Evolutionary conservation across 2,797 vertebrate genomes (phyloP), one percentile per base, ranked within the genome.

Genomic region (Sparidentex hasta): DNA sequence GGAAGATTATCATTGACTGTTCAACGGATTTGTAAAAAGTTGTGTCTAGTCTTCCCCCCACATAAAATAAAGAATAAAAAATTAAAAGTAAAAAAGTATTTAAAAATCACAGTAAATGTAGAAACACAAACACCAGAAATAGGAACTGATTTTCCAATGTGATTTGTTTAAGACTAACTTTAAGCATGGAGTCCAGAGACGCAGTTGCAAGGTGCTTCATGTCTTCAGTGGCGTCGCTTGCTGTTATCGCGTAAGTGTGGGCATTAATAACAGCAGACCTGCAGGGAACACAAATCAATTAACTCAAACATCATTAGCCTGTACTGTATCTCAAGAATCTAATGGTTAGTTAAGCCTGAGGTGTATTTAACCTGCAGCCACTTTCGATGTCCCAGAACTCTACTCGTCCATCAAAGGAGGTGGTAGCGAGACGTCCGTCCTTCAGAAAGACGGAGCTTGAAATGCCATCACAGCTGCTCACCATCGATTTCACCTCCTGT

Each of bases 401-500:
- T 50, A 98, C 87, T 20, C 85, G 92, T 20, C 97, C 97, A 0
- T 96, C 90, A 21, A 94, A 97, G 8, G 96, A 96, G 27, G 96
- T 95, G 1, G 96, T 92, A 14, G 92, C 95, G 2, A 98, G 87
- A 46, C 75, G 58, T 1, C 51, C 80, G 16, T 96, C 93, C 1
- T 88, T 93, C 43, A 97, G 86, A 61, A 97, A 97, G 1, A 88
- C 58, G 13, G 96, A 96, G 51, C 94, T 93, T 0, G 97, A 96
- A 74, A 98, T 87, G 38, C 97, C 97, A 1, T 97, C 96, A 47
- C 95, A 95, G 86, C 90, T 93, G 81, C 95, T 97, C 74, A 94
- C 87, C 85, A 98, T 61, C 1, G 94, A 94, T 87, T 95, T 96
- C 80, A 96, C 88, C 79, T 96, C 95, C 97, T 98, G 94, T 43